A percentile compares a stretch with the other conserved stretches of the same genome.
Conservation (phyloP, 2,888 invertebrate species). For the Dryobotodes eremita region DNA sequence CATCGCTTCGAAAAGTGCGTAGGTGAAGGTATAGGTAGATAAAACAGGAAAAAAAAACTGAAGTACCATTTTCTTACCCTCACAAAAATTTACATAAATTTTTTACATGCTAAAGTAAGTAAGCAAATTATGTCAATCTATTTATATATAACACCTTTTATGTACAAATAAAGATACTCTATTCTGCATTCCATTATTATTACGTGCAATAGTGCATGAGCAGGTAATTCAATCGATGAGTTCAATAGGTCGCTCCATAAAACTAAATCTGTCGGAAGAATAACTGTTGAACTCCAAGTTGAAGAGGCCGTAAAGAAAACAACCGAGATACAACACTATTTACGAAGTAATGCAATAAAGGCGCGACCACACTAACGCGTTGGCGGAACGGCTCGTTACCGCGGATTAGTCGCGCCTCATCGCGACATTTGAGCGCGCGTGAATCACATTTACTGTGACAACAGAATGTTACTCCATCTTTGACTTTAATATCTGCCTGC, state of each 20-base stretch:
- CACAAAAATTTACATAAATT: not conserved
- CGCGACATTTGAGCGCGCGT: conserved; percentile 65
- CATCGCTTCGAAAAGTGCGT: not conserved
- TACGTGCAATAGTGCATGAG: not conserved
- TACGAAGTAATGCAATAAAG: conserved; percentile 69
- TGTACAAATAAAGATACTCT: not conserved
- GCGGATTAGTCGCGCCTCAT: conserved; percentile 81
- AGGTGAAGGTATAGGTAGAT: not conserved
- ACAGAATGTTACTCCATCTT: conserved; percentile 44
- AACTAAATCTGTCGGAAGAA: conserved; percentile 27
- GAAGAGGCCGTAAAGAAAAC: conserved; percentile 28
- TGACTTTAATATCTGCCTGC: conserved; percentile 44
- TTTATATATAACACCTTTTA: not conserved
- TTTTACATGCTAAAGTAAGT: not conserved
- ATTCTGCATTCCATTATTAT: not conserved
- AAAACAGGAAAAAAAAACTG: not conserved
- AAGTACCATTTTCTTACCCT: not conserved
- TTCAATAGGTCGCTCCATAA: conserved; percentile 24
- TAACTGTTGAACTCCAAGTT: conserved; percentile 25
- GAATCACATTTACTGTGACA: conserved; percentile 69
- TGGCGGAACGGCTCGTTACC: conserved; percentile 76
- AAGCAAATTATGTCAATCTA: not conserved
- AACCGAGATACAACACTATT: conserved; percentile 26
- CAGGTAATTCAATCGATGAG: conserved; percentile 35
- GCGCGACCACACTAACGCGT: conserved; percentile 75